Conservation (phyloP, 2,797 vertebrate species). For the Eulemur coronatus region DNA sequence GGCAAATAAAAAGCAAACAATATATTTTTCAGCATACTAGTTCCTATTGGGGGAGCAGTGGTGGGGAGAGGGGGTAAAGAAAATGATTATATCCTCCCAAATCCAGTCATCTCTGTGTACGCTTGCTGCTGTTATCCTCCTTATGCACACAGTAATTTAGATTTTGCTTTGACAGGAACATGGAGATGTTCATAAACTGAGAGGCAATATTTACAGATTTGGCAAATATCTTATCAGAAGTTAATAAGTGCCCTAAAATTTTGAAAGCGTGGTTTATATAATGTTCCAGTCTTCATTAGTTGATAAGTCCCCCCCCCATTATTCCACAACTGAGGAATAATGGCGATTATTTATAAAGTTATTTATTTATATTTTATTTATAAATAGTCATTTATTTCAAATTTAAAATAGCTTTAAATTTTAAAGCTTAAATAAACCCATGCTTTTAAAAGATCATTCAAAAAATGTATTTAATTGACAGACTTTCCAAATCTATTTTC, state of each 20-base stretch:
- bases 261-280: conserved; percentile 12
- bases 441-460: neutral
- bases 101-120: conserved; percentile 44
- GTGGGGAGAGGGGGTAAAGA: neutral
- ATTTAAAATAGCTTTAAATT: neutral
- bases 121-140: neutral
- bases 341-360: neutral
- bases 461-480: neutral
- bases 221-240: neutral
- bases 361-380: neutral
- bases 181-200: neutral
- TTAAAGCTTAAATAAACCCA: neutral
- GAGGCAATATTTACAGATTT: conserved; percentile 36
- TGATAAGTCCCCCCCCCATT: neutral
- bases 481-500: neutral
- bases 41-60: neutral
- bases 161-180: conserved; percentile 57
- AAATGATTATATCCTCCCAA: conserved; percentile 60
- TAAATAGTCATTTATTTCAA: neutral
- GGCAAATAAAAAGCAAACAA: neutral
- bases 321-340: neutral
- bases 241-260: neutral
- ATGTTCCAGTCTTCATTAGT: neutral
- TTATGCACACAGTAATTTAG: conserved; percentile 45
- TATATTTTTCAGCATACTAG: neutral